Evolutionary conservation across 2,888 invertebrate species (phyloP), one percentile per base, ranked within the genome.

Genomic region (Andrena dorsata): DNA sequence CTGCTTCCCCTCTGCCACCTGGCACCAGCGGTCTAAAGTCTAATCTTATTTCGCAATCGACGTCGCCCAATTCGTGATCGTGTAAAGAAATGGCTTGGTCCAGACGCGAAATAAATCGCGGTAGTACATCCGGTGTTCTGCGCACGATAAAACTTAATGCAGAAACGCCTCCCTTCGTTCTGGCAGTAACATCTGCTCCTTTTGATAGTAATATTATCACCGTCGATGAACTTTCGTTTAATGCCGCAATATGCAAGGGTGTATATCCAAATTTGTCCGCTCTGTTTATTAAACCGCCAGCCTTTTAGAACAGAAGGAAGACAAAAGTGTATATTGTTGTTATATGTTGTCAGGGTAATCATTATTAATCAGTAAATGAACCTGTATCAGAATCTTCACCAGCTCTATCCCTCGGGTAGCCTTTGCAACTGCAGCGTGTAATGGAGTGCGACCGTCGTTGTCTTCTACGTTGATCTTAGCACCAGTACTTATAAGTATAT

Each of bases 181-280:
- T 95, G 0, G 96, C 95, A 0, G 98, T 98, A 0, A 97, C 96
- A 90, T 98, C 98, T 0, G 97, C 98, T 0, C 97, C 98, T 90
- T 97, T 95, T 93, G 95, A 95, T 84, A 98, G 94, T 70, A 98
- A 94, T 73, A 97, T 94, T 89, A 96, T 94, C 16, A 97, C 97
- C 88, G 97, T 96, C 23, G 95, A 95, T 7, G 97, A 97, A 89
- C 97, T 97, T 93, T 98, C 98, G 91, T 97, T 97, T 35, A 98
- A 94, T 0, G 97, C 98, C 0, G 98, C 97, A 61, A 97, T 95
- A 91, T 98, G 98, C 47, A 98, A 93, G 0, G 98, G 96, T 0
- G 97, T 97, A 91, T 97, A 98, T n/a, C 98, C 98, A 90, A 96
- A 97, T 86, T 96, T 95, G 90, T 98, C 97, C 0, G 97, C 95